Evolutionary conservation across 2,797 vertebrate genomes (phyloP).

Genomic region (Myripristis murdjan): DNA sequence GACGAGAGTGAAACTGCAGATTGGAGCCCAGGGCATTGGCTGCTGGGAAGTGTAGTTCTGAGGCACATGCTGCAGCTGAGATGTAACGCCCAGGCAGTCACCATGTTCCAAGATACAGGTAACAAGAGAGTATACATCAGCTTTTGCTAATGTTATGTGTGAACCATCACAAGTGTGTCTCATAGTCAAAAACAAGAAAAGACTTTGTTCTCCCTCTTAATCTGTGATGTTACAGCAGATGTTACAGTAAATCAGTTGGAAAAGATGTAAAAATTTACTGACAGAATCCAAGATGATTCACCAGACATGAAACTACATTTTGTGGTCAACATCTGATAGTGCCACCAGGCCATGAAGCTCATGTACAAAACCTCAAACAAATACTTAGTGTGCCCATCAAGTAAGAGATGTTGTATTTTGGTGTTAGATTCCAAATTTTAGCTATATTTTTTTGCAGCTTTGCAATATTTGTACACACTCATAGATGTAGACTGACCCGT

Average conservation of each 20-base stretch:
- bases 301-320: background rate
- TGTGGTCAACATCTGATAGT: background rate
- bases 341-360: background rate
- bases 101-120: constrained; percentile 87
- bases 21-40: constrained; percentile 72
- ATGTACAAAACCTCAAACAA: background rate
- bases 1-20: constrained; percentile 20
- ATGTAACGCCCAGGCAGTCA: constrained; percentile 94
- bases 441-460: background rate
- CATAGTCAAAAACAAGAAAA: background rate
- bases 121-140: constrained; percentile 35
- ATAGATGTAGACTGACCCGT: background rate
- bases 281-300: background rate
- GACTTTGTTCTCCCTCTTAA: background rate
- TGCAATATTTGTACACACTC: background rate
- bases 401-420: background rate
- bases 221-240: background rate
- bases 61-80: constrained; percentile 93
- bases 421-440: background rate
- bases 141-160: background rate
- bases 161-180: background rate
- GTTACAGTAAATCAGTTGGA: background rate
- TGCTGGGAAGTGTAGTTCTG: constrained; percentile 89
- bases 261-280: background rate
- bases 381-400: too few species aligned